These are phyloP conservation scores for Zaprionus camerounensis DNA, from an alignment of 1,140 invertebrate species.

Conservation along the genomic window DNA sequence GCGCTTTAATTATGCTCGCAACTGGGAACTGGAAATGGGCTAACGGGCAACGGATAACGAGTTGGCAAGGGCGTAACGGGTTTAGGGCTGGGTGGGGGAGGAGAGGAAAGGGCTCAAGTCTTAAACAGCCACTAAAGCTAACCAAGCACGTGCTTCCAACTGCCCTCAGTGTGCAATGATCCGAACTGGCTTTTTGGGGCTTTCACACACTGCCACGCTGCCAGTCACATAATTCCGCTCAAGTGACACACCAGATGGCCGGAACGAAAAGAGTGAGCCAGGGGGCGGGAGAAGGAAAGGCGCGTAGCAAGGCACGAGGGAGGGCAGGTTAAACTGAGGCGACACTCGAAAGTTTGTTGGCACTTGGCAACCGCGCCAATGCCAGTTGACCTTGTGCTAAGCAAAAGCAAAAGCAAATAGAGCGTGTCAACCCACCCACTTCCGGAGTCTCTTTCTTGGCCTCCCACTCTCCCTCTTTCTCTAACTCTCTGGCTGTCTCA, in stretches of 20 bases:
- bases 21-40: conserved; percentile 3
- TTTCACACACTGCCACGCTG: conserved; percentile 30
- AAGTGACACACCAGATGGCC: conserved; percentile 62
- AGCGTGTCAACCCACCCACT: conserved; percentile 31
- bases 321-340: conserved; percentile 3
- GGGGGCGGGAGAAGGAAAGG: not conserved
- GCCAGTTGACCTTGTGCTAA: conserved; percentile 69
- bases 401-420: conserved; percentile 51
- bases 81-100: not conserved
- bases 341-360: conserved; percentile 72
- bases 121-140: conserved; percentile 72
- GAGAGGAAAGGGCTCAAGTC: conserved; percentile 37
- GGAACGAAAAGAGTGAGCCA: not conserved
- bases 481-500: not conserved
- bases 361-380: conserved; percentile 67
- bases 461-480: not conserved
- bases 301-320: not conserved
- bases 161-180: conserved; percentile 62
- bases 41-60: not conserved
- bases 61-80: not conserved
- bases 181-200: conserved; percentile 58
- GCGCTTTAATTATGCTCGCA: conserved; percentile 70
- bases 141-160: conserved; percentile 59
- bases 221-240: conserved; percentile 76
- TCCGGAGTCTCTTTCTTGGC: not conserved